phyloP scores from a whole-genome alignment of 2,888 invertebrate genomes.

The Drosophila cracens region DNA sequence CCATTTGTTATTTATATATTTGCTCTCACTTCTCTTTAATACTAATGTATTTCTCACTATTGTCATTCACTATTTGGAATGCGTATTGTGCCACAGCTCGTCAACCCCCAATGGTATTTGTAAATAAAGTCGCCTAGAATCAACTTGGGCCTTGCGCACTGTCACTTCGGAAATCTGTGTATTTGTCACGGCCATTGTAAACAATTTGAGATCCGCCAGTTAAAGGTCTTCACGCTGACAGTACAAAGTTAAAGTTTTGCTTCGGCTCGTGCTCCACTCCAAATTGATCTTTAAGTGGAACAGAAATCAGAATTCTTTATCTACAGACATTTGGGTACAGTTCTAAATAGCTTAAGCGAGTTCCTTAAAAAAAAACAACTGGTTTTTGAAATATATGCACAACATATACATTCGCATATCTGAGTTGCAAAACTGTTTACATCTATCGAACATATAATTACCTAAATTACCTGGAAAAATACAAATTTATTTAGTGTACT shows the following conservation, averaged over 20 bases:
- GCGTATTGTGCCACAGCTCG: slow-evolving; percentile 19
- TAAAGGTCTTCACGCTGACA: slow-evolving; percentile 44
- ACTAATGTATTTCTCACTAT: slow-evolving; percentile 48
- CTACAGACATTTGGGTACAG: neutral
- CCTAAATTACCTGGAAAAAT: neutral
- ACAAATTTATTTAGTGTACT: neutral
- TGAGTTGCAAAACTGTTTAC: neutral
- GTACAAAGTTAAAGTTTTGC: slow-evolving; percentile 44
- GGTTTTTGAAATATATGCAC: neutral
- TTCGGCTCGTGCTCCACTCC: slow-evolving; percentile 6
- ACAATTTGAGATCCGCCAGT: slow-evolving; percentile 58
- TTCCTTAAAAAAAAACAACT: neutral
- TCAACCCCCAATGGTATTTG: slow-evolving; percentile 13
- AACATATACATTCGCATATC: neutral
- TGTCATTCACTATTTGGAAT: slow-evolving; percentile 41
- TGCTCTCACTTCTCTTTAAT: slow-evolving; percentile 29
- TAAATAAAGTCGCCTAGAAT: slow-evolving; percentile 52
- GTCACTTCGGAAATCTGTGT: slow-evolving; percentile 44
- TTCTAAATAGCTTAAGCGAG: neutral
- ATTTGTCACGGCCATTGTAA: slow-evolving; percentile 66
- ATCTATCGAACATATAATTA: neutral
- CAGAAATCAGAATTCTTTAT: neutral
- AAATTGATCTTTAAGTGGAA: slow-evolving; percentile 2
- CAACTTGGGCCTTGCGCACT: slow-evolving; percentile 36
- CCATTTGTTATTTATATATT: slow-evolving; percentile 35